A percentile compares a stretch with the other conserved stretches of the same genome.
Conservation (phyloP, 2,888 invertebrate genomes). For the Drosophila subsilvestris region DNA sequence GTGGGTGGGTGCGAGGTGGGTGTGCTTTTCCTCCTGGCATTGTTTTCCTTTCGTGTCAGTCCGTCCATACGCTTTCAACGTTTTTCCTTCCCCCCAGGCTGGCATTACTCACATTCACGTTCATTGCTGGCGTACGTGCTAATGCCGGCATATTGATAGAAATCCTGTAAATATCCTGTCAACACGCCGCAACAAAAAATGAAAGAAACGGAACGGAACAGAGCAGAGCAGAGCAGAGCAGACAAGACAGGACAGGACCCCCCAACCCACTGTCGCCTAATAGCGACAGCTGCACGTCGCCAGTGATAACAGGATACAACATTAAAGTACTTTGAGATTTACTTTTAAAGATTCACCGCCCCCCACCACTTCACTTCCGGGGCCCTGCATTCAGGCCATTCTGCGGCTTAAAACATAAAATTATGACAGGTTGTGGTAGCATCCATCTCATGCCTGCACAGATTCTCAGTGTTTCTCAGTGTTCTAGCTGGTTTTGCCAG, state of each 20-base stretch:
- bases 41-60: constrained; percentile 11
- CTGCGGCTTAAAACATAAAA: constrained; percentile 67
- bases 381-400: constrained; percentile 10
- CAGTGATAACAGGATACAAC: constrained; percentile 68
- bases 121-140: constrained; percentile 70
- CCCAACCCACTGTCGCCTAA: constrained; percentile 36
- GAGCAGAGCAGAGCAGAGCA: constrained; percentile 16
- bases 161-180: constrained; percentile 80
- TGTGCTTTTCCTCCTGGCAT: constrained; percentile 19
- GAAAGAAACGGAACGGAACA: constrained; percentile 18
- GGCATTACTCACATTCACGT: constrained; percentile 68
- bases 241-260: constrained; percentile 3
- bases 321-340: constrained; percentile 73
- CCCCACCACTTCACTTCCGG: constrained; percentile 1
- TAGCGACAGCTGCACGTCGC: constrained; percentile 77
- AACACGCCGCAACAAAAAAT: constrained; percentile 61
- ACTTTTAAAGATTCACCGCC: constrained; percentile 63
- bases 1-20: constrained; percentile 31
- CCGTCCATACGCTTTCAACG: constrained; percentile 3
- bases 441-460: constrained; percentile 1
- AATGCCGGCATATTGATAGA: constrained; percentile 77
- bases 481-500: too few species aligned
- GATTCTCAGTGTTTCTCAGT: too few species aligned
- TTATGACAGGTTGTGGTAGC: constrained; percentile 69
- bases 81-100: constrained; percentile 7